These are phyloP conservation scores for Colletes gigas DNA, from an alignment of 1,140 invertebrate genomes.

Conservation along the genomic window DNA sequence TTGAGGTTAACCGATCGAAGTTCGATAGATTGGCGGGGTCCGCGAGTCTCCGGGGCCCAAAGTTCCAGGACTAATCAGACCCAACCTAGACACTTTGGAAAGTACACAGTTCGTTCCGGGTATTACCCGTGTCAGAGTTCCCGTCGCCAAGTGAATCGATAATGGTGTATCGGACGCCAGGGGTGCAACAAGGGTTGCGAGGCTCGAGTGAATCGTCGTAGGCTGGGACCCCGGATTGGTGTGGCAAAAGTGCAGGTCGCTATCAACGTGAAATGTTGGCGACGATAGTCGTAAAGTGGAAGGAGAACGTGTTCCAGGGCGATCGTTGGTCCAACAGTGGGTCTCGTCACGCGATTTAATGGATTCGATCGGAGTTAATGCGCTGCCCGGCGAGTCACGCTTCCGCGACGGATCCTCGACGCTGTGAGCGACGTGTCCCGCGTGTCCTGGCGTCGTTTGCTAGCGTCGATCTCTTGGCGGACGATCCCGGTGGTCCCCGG, in stretches of 20 bases:
- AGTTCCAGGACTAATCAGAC: no score
- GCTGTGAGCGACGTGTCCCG: constrained; percentile 33
- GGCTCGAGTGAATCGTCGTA: neutral
- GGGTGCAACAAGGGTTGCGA: no score
- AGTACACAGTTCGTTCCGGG: no score
- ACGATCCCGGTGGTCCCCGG: neutral
- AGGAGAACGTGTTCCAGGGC: constrained; percentile 19
- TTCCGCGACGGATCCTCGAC: neutral
- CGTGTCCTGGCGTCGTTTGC: constrained; percentile 13
- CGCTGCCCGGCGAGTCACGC: neutral
- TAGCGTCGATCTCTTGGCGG: neutral
- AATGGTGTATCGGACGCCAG: neutral
- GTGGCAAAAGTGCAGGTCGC: no score
- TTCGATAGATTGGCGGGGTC: no score
- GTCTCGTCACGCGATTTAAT: constrained; percentile 56
- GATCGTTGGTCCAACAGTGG: constrained; percentile 42
- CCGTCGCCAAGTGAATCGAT: neutral
- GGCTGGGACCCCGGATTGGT: neutral
- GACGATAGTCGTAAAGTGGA: constrained; percentile 37
- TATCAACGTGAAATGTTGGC: constrained; percentile 25
- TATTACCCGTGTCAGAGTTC: no score
- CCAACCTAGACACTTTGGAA: no score
- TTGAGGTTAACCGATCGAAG: no score
- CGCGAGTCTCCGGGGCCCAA: no score
- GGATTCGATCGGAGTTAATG: constrained; percentile 41